phyloP scores from a whole-genome alignment of 2,113 vertebrate species.

The Burhinus bistriatus region DNA sequence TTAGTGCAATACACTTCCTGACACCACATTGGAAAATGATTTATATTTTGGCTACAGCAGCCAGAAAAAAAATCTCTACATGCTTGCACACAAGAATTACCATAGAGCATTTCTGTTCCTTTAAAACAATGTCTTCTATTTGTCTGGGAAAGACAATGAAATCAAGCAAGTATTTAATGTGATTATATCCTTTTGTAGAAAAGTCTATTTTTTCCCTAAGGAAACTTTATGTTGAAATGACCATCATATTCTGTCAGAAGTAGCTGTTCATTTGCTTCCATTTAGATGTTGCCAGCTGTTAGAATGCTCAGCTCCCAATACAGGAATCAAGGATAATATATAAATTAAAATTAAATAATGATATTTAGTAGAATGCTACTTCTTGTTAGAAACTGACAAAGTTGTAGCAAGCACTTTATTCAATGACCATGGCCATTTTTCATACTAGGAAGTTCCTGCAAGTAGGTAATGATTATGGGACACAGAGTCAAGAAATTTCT shows the following conservation, averaged over 20 bases:
- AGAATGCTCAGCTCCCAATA: neutral
- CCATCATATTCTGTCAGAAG: neutral
- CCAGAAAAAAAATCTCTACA: slow-evolving; percentile 5
- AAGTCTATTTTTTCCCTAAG: neutral
- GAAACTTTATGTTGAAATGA: neutral
- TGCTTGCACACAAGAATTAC: neutral
- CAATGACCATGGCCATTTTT: neutral
- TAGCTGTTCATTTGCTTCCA: neutral
- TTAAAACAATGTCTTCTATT: neutral
- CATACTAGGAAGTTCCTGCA: neutral
- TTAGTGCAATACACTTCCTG: slow-evolving; percentile 42
- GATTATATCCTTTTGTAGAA: neutral
- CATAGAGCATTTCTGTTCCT: neutral
- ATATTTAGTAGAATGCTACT: neutral
- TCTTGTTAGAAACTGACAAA: neutral
- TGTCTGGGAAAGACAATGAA: slow-evolving; percentile 8
- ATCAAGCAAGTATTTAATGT: neutral
- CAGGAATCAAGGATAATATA: neutral
- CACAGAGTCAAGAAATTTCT: neutral
- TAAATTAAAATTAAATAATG: neutral
- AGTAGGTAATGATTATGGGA: neutral
- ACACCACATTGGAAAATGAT: slow-evolving; percentile 33
- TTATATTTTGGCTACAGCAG: slow-evolving; percentile 38
- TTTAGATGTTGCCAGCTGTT: neutral
- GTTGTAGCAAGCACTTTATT: neutral